Conservation (phyloP, 1,140 invertebrate genomes). For the Drosophila chauvacae region DNA sequence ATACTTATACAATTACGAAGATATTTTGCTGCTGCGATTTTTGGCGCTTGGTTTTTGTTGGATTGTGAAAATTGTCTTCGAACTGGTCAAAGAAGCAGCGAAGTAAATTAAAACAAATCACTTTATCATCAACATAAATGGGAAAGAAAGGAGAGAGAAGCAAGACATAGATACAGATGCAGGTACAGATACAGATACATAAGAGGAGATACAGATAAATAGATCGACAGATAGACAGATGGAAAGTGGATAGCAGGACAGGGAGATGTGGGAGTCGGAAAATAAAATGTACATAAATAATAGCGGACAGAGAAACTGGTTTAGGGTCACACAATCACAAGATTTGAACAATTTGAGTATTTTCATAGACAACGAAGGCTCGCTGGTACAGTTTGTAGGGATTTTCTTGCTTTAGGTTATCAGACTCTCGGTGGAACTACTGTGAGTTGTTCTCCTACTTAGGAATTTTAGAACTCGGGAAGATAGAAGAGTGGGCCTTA, state of each 20-base stretch:
- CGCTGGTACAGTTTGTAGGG: slow-evolving; percentile 39
- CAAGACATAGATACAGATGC: slow-evolving; percentile 8
- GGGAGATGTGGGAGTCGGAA: slow-evolving; percentile 28
- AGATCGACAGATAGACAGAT: neutral
- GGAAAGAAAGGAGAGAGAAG: slow-evolving; percentile 6
- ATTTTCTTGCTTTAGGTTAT: slow-evolving; percentile 72
- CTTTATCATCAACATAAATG: slow-evolving; percentile 66
- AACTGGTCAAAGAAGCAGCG: slow-evolving; percentile 72
- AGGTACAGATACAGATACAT: neutral
- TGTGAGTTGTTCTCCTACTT: slow-evolving; percentile 76
- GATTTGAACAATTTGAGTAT: slow-evolving; percentile 52
- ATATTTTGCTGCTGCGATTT: slow-evolving; percentile 81
- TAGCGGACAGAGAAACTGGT: slow-evolving; percentile 20
- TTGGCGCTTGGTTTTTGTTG: slow-evolving; percentile 68
- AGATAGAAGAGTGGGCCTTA: slow-evolving; percentile 81
- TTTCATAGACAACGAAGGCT: slow-evolving; percentile 34
- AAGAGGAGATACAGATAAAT: neutral
- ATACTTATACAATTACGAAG: slow-evolving; percentile 84
- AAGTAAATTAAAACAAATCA: slow-evolving; percentile 75
- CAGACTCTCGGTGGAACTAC: slow-evolving; percentile 84
- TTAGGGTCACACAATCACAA: slow-evolving; percentile 35
- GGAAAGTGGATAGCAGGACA: slow-evolving; percentile 16
- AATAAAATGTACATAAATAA: slow-evolving; percentile 51
- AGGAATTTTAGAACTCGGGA: slow-evolving; percentile 18
- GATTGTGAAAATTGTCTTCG: slow-evolving; percentile 54